Conservation (phyloP, 2,797 vertebrate genomes). For the Sebastes variabilis region DNA sequence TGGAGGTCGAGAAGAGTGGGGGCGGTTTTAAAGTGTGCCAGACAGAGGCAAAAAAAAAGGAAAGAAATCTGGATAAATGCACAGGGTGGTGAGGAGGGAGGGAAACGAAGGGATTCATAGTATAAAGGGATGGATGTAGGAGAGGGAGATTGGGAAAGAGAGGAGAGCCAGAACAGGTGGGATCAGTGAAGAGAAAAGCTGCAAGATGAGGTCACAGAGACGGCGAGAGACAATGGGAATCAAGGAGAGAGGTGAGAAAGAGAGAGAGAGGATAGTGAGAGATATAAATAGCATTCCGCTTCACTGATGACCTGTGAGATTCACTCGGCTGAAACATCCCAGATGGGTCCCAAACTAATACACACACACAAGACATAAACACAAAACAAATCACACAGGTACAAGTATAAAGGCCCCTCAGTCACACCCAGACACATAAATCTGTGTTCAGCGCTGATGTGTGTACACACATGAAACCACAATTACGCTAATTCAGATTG, state of each 20-base stretch:
- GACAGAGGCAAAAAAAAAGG: neutral
- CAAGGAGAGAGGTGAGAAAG: conserved; percentile 15
- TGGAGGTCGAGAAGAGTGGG: neutral
- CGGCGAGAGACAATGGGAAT: conserved; percentile 7
- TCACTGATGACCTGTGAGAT: conserved; percentile 53
- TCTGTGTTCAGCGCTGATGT: neutral
- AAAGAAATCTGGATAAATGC: neutral
- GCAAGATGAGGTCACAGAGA: conserved; percentile 45
- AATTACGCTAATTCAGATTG: conserved; percentile 15
- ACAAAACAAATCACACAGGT: neutral
- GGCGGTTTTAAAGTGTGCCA: neutral
- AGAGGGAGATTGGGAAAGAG: neutral
- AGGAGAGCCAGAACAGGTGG: conserved; percentile 32
- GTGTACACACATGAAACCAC: neutral
- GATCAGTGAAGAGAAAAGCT: conserved; percentile 39
- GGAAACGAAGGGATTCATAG: neutral
- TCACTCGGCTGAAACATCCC: conserved; percentile 48
- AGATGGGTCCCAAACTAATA: conserved; percentile 47
- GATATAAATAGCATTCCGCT: conserved; percentile 59
- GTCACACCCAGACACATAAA: neutral
- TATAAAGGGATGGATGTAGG: neutral
- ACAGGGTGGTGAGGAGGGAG: neutral
- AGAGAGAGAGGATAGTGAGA: conserved; percentile 49
- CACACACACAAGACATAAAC: conserved; percentile 5
- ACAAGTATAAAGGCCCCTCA: neutral